phyloP scores from a whole-genome alignment of 2,113 vertebrate genomes.

The Grammomys dolichurus region DNA sequence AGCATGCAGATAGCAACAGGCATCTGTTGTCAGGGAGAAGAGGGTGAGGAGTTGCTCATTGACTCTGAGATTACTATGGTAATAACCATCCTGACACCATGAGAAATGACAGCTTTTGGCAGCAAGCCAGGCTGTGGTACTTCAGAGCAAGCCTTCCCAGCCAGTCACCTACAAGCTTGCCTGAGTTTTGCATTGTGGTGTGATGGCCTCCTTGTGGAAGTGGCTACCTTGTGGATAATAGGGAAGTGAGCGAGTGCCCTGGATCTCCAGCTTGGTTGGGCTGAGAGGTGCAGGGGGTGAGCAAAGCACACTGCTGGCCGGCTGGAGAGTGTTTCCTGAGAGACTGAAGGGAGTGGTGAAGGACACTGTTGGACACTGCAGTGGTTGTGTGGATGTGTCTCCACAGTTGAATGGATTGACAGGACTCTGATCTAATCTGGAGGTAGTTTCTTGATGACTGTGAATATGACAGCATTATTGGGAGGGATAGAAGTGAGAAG shows the following conservation, averaged over 20 bases:
- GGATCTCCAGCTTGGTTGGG: neutral
- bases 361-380: neutral
- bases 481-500: neutral
- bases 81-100: neutral
- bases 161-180: neutral
- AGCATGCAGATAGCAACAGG: neutral
- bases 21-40: neutral
- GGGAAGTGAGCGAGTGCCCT: too few relatives aligned
- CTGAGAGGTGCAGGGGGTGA: neutral
- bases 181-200: neutral
- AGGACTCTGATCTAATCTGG: neutral
- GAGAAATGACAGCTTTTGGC: neutral
- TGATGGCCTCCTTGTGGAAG: neutral
- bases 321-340: neutral
- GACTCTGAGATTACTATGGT: neutral
- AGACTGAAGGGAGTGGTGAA: neutral
- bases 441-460: neutral
- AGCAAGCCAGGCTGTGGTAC: neutral
- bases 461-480: neutral
- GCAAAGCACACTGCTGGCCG: neutral
- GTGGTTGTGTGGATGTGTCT: neutral
- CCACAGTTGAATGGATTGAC: neutral
- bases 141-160: neutral
- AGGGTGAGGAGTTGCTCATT: neutral
- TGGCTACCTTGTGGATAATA: neutral